Evolutionary conservation across 2,113 vertebrate species (phyloP), one percentile per base, ranked within the genome.

Genomic region (Anguilla japonica): DNA sequence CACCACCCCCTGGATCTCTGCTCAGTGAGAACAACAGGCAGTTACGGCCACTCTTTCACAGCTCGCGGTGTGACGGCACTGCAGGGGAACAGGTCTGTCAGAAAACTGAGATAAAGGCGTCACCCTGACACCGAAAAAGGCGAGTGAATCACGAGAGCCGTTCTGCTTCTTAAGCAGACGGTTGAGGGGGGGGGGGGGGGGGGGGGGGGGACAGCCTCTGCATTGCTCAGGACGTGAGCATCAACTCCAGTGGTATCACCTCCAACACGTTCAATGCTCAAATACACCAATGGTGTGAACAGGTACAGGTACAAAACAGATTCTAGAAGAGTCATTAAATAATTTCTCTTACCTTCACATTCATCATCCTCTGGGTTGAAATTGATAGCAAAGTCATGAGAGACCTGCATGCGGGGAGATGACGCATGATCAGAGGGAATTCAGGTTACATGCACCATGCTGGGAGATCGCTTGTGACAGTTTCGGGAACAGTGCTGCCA

Each of bases 351-450:
- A 98, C 98, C 98, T 96, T 99, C 98, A 89, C 98, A 99, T 94
- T 98, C 98, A 0, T 98, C 97, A 0, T 99, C 96, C 20, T 98
- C 97, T 0, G 96, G 97, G 92, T 98, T 98, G 92, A 99, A 99
- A 91, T 98, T 98, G 93, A 99, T 98, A 91, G 98, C 98, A 57
- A 99, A 99, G 91, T 99, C 97, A 56, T 98, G 98, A 79, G 98
- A 99, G 78, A 99, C 98, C 98, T 99, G 93, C 40, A 18, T 71
- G 81, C 41, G 50, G 13, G 41, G 18, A 84, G 75, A 63, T 84
- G 9, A 22, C 80, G 87, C 13, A 41, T 16, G 85, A n/a, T 87
- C 41, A 89, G 84, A 86, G 29, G 81, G 53, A 40, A 5, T 26
- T 14, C 57, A 4, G 11, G 3, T 5, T 5, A 67, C 60, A 53